Evolutionary conservation across 2,888 invertebrate genomes (phyloP).

Genomic region (Thecocarcelia acutangulata): DNA sequence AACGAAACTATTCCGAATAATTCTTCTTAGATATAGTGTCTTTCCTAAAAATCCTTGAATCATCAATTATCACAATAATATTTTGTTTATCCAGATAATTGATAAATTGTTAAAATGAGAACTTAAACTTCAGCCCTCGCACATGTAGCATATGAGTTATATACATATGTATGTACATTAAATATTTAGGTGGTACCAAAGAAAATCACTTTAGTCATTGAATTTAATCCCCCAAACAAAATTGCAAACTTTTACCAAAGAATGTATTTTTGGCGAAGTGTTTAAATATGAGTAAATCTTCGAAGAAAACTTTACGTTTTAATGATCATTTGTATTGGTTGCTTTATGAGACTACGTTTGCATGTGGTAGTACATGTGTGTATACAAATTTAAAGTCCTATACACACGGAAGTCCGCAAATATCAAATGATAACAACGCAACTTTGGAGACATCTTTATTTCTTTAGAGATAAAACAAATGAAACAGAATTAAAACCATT

Average conservation of each 20-base stretch:
- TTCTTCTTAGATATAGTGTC: too few relatives aligned
- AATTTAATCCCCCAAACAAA: slow-evolving; percentile 48
- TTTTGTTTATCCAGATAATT: too few relatives aligned
- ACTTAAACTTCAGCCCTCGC: slow-evolving; percentile 1
- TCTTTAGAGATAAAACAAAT: slow-evolving; percentile 77
- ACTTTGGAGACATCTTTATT: slow-evolving; percentile 80
- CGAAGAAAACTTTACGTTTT: slow-evolving; percentile 54
- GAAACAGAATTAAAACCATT: slow-evolving; percentile 52
- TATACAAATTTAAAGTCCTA: background rate
- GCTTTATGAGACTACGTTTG: background rate
- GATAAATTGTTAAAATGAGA: too few relatives aligned
- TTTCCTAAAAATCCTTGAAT: too few relatives aligned
- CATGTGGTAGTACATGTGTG: background rate
- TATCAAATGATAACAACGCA: slow-evolving; percentile 66
- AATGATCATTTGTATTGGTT: slow-evolving; percentile 52
- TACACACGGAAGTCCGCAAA: slow-evolving; percentile 32
- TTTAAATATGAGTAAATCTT: slow-evolving; percentile 60
- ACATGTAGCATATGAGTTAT: background rate
- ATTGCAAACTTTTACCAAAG: slow-evolving; percentile 51
- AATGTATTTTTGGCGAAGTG: slow-evolving; percentile 59
- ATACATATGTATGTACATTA: background rate
- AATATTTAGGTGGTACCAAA: background rate
- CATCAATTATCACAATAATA: too few relatives aligned
- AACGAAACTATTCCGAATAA: too few relatives aligned
- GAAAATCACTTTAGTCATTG: slow-evolving; percentile 60